Evolutionary conservation across 2,113 vertebrate species (phyloP).

Genomic region (Austrofundulus limnaeus): DNA sequence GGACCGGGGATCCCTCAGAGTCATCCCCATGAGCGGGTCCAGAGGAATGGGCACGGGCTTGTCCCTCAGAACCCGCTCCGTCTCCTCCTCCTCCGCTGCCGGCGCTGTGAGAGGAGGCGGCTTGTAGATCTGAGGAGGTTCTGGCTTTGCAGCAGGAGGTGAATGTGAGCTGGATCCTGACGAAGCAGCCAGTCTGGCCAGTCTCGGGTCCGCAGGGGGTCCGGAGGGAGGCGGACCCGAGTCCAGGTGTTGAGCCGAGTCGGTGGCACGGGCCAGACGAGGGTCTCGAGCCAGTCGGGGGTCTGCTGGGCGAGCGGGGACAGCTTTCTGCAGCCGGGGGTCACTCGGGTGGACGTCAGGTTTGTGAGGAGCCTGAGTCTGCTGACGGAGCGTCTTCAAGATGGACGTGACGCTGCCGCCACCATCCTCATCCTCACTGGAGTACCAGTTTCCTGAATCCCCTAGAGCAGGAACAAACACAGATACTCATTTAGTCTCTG

Average conservation of each 20-base stretch:
- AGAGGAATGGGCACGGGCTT: constrained; percentile 87
- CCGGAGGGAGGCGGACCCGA: constrained; percentile 47
- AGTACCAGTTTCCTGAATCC: constrained; percentile 94
- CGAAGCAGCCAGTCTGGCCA: constrained; percentile 58
- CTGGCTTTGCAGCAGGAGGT: constrained; percentile 47
- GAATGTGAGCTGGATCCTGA: constrained; percentile 46
- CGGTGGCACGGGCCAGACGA: constrained; percentile 77
- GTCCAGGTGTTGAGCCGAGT: constrained; percentile 57
- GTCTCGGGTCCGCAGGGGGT: constrained; percentile 79
- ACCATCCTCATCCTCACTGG: constrained; percentile 93
- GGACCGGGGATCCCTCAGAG: constrained; percentile 84
- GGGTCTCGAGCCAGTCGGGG: constrained; percentile 88
- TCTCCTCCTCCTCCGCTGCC: constrained; percentile 85
- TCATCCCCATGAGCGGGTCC: constrained; percentile 83
- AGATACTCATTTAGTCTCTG: too few relatives aligned
- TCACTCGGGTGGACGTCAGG: constrained; percentile 67
- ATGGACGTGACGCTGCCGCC: constrained; percentile 93
- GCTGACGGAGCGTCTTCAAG: constrained; percentile 88
- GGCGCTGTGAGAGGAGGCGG: constrained; percentile 64
- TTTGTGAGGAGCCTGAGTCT: constrained; percentile 77
- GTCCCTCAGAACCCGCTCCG: constrained; percentile 85
- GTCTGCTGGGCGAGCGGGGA: constrained; percentile 80
- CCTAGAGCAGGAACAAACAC: constrained; percentile 72
- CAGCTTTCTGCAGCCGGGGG: constrained; percentile 85
- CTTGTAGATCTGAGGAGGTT: constrained; percentile 75